Evolutionary conservation across 2,113 vertebrate species (phyloP), one percentile per base, ranked within the genome.

Genomic region (Nansenia antarctica): DNA sequence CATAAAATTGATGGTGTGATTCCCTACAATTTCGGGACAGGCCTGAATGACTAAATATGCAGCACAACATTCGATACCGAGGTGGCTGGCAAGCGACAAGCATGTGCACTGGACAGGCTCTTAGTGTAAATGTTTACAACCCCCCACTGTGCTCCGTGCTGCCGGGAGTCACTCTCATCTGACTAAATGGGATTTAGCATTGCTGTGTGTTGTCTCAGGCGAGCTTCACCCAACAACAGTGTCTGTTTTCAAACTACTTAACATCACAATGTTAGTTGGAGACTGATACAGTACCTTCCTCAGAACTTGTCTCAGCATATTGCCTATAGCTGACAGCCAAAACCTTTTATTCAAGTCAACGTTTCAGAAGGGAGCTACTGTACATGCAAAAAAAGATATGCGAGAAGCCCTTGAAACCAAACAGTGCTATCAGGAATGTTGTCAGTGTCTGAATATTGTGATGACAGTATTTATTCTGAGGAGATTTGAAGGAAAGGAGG

Each of bases 51-150:
- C 88, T 90, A 91, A 93, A 92, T 92, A 90, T 92, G 91, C 87
- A 86, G 90, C 89, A 89, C 88, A 90, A 90, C 90, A 92, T 89
- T 90, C 77, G 84, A 91, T 90, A 91, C 89, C 90, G 92, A 90
- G 91, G 91, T 91, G 91, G 88, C 84, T 92, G 89, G 90, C 91
- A 92, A 88, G 84, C 90, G 80, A 76, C 82, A 81, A 87, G 85
- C 91, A 92, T 92, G 91, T 93, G 92, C 91, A 91, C 91, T 89
- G 90, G 92, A 93, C 91, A 91, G 91, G 86, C 92, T 91, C 91
- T 90, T 89, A 90, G 92, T 92, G 91, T 92, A 91, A 93, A 92
- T 93, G 91, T 93, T 93, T 93, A 93, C 90, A 88, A 88, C 91
- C 91, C 90, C 92, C 92, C 82, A 87, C 91, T 92, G 92, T 88